These are phyloP conservation scores for Tipula unca DNA, from an alignment of 2,888 invertebrate species.

Conservation along the genomic window DNA sequence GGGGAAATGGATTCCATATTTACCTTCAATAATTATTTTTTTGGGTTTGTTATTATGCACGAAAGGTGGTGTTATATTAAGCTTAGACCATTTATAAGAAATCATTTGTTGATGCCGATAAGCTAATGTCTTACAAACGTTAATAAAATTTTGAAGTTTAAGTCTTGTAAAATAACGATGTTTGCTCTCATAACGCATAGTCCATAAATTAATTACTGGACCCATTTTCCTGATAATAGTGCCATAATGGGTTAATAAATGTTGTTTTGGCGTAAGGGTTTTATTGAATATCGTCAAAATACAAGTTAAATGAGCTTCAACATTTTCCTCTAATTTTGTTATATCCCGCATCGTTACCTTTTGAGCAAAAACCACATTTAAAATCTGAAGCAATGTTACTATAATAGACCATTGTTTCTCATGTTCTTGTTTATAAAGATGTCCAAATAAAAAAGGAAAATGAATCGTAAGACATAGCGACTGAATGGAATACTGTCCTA, in stretches of 20 bases:
- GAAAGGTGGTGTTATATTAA: background rate
- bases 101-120: background rate
- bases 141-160: background rate
- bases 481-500: background rate
- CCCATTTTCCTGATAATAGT: background rate
- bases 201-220: background rate
- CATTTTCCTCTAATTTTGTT: background rate
- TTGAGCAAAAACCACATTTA: background rate
- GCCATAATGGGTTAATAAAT: background rate
- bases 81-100: background rate
- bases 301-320: background rate
- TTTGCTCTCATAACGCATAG: background rate
- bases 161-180: background rate
- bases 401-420: background rate
- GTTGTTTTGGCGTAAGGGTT: background rate
- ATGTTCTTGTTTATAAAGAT: background rate
- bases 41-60: too few species aligned
- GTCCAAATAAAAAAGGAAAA: background rate
- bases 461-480: background rate
- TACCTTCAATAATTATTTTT: background rate
- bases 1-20: background rate
- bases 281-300: background rate
- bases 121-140: background rate
- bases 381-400: background rate
- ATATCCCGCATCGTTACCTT: background rate